Base-by-base conservation (phyloP, 2,797 vertebrate genomes). In the Catharus ustulatus region DNA sequence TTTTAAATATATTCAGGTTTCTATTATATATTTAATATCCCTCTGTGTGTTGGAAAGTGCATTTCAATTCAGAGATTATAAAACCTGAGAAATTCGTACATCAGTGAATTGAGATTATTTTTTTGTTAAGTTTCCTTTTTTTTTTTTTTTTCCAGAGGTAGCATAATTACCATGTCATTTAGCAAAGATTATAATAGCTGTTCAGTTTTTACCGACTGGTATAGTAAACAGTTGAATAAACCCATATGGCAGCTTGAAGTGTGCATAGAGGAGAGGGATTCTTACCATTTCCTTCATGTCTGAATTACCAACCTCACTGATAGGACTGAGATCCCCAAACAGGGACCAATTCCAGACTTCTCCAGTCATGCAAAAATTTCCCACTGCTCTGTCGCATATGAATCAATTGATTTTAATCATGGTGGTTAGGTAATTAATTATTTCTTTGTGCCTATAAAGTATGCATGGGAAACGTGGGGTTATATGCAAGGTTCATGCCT, bases 161-260 rank as follows among this genome's bases (percentile, higher is more conserved):
- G 89, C 95, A 89, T 97, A 97, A 96, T 96, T 97, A 95, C 93
- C 89, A 89, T 95, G 93, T 91, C 81, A 95, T 96, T 97, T 96
- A 96, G 92, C 87, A 94, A 93, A 95, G 95, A 96, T 96, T 94
- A 91, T 96, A 94, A 93, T 96, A 97, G 96, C 90, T 96, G 91
- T 94, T 97, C 93, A 95, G 71, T 90, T 97, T 96, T 95, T 96
- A 91, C 92, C 34, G 87, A 96, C 91, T 96, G 93, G 89, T 94
- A 82, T 95, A 96, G 94, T 97, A 96, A 96, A 96, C 95, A 96
- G 89, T 96, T 96, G 94, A 95, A 97, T 95, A 97, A 96, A 96
- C 88, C 95, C 90, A 95, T 96, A 97, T 96, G 87, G 94, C 93
- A 95, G 58, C 94, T 96, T 71, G 55, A 89, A 95, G 92, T 63